Evolutionary conservation across 2,888 invertebrate species (phyloP).

Genomic region (Imbricaverruca yamaguchii): DNA sequence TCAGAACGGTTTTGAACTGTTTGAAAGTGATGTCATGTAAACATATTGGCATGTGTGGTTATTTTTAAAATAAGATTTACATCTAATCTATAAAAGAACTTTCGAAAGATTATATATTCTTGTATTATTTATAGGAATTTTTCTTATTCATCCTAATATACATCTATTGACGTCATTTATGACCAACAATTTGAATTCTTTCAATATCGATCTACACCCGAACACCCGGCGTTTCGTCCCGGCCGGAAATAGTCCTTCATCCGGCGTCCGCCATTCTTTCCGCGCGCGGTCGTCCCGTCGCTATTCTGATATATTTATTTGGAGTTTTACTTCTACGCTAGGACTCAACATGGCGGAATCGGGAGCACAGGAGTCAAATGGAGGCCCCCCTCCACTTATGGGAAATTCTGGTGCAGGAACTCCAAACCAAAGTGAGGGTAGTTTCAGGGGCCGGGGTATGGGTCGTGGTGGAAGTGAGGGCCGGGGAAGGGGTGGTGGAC

Average conservation of each 20-base stretch:
- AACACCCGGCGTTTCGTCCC: too few relatives aligned
- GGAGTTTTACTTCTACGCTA: too few relatives aligned
- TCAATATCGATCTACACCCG: too few relatives aligned
- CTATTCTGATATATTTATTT: too few relatives aligned
- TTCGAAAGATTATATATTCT: not conserved
- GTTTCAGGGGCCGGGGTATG: not conserved
- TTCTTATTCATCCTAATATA: too few relatives aligned
- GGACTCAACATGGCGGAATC: not conserved
- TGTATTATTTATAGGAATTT: not conserved
- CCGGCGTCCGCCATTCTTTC: too few relatives aligned
- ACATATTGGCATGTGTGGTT: not conserved
- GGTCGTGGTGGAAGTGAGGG: not conserved
- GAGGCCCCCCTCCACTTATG: not conserved
- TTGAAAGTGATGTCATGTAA: not conserved
- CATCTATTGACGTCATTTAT: too few relatives aligned
- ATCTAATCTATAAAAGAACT: not conserved
- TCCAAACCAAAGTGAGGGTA: not conserved
- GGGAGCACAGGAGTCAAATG: not conserved
- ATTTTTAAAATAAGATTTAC: not conserved
- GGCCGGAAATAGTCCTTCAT: too few relatives aligned
- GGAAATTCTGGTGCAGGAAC: not conserved
- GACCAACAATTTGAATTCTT: too few relatives aligned
- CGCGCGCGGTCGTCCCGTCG: too few relatives aligned
- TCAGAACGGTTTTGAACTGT: too few relatives aligned
- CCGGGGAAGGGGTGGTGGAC: not conserved